Conservation (phyloP, 2,888 invertebrate genomes). For the Drosophila setosimentum region DNA sequence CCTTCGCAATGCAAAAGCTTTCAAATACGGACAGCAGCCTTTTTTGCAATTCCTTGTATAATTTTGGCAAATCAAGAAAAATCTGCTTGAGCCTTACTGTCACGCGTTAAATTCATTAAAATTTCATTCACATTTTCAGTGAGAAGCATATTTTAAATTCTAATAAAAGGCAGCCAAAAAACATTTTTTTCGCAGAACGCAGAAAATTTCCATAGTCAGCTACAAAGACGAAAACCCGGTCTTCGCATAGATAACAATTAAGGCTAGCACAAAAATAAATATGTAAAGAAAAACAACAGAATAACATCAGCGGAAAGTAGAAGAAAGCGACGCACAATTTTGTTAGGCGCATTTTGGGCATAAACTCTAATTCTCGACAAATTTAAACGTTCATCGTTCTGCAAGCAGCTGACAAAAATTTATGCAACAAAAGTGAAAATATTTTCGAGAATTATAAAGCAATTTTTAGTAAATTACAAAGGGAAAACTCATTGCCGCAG, state of each 20-base stretch:
- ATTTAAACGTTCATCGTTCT: constrained; percentile 54
- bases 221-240: constrained; percentile 53
- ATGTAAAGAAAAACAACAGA: constrained; percentile 18
- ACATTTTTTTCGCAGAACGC: constrained; percentile 60
- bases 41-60: constrained; percentile 19
- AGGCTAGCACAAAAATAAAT: constrained; percentile 35
- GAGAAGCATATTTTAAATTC: constrained; percentile 71
- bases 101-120: constrained; percentile 76
- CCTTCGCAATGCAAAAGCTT: constrained; percentile 7
- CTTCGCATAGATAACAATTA: constrained; percentile 75
- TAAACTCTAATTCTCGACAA: constrained; percentile 62
- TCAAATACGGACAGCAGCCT: constrained; percentile 10
- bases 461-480: constrained; percentile 66
- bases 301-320: constrained; percentile 19
- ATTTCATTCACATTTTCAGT: constrained; percentile 66
- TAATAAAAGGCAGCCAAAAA: constrained; percentile 52
- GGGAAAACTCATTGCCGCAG: constrained; percentile 15
- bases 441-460: constrained; percentile 68
- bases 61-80: constrained; percentile 13
- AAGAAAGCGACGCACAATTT: constrained; percentile 41
- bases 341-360: constrained; percentile 37
- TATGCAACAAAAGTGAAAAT: constrained; percentile 52
- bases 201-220: constrained; percentile 36
- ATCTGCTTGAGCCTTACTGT: constrained; percentile 22
- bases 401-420: constrained; percentile 33